A percentile compares a stretch with the other conserved stretches of the same genome.
Evolutionary conservation across 2,113 vertebrate species (phyloP).

Genomic region (Eclectus roratus): DNA sequence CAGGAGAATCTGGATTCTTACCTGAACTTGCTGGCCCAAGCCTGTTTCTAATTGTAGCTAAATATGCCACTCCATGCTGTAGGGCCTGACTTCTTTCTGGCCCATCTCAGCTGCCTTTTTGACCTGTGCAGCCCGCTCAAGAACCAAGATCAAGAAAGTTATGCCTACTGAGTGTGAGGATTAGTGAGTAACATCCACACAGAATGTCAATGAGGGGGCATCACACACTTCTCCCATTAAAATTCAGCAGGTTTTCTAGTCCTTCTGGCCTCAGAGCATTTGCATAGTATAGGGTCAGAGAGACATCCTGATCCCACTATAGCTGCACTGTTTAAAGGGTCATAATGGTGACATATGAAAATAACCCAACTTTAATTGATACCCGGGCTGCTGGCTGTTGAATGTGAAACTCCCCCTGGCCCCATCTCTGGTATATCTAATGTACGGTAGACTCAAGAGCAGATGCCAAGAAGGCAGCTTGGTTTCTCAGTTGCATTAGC

Average conservation of each 20-base stretch:
- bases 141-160: slow-evolving; percentile 48
- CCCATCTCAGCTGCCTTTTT: slow-evolving; percentile 32
- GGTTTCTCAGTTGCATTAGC: not conserved
- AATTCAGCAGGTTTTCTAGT: slow-evolving; percentile 53
- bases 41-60: not conserved
- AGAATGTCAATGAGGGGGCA: slow-evolving; percentile 40
- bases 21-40: not conserved
- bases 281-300: slow-evolving; percentile 61
- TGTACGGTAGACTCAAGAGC: slow-evolving; percentile 5
- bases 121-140: slow-evolving; percentile 24
- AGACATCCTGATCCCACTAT: slow-evolving; percentile 28
- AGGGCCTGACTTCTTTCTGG: slow-evolving; percentile 4
- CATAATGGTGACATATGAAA: slow-evolving; percentile 51
- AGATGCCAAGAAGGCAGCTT: slow-evolving; percentile 36
- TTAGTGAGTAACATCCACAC: slow-evolving; percentile 20
- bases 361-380: slow-evolving; percentile 61
- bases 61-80: not conserved
- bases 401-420: slow-evolving; percentile 47
- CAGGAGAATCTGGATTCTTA: not conserved
- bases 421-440: slow-evolving; percentile 52
- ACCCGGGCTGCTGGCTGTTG: slow-evolving; percentile 21
- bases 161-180: slow-evolving; percentile 20
- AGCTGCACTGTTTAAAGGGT: slow-evolving; percentile 26
- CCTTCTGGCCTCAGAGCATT: slow-evolving; percentile 7
- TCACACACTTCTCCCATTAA: slow-evolving; percentile 28